Conservation (phyloP, 2,888 invertebrate species). For the Cremastinae sp. region DNA sequence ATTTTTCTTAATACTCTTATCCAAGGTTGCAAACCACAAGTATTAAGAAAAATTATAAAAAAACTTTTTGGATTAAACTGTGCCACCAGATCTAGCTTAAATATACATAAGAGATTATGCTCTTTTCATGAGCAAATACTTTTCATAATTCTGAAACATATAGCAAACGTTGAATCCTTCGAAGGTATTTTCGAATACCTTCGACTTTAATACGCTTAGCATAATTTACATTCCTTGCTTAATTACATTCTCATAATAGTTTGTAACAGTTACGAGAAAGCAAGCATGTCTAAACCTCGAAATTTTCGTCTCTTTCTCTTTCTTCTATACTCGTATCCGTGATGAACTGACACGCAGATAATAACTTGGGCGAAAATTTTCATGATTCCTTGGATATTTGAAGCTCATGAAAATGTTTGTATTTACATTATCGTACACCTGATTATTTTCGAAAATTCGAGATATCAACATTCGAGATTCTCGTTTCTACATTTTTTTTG, state of each 20-base stretch:
- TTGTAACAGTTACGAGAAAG: slow-evolving; percentile 60
- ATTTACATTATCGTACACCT: background rate
- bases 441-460: background rate
- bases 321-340: background rate
- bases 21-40: too few species aligned
- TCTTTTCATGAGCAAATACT: too few species aligned
- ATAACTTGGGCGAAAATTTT: background rate
- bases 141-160: too few species aligned
- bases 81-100: too few species aligned
- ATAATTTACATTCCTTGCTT: slow-evolving; percentile 72
- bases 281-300: slow-evolving; percentile 24
- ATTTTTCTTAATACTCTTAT: too few species aligned
- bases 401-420: slow-evolving; percentile 19
- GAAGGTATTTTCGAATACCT: slow-evolving; percentile 66
- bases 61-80: too few species aligned
- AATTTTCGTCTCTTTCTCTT: background rate
- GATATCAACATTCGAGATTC: too few species aligned
- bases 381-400: slow-evolving; percentile 10
- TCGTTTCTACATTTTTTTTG: too few species aligned
- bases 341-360: background rate
- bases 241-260: slow-evolving; percentile 74
- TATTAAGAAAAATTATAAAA: too few species aligned
- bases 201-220: slow-evolving; percentile 67
- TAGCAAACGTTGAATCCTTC: slow-evolving; percentile 61
- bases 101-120: too few species aligned